Percentiles rank a stretch among this genome's conserved stretches.
phyloP scores from a whole-genome alignment of 2,797 vertebrate genomes.

The Gallinago solitaria region DNA sequence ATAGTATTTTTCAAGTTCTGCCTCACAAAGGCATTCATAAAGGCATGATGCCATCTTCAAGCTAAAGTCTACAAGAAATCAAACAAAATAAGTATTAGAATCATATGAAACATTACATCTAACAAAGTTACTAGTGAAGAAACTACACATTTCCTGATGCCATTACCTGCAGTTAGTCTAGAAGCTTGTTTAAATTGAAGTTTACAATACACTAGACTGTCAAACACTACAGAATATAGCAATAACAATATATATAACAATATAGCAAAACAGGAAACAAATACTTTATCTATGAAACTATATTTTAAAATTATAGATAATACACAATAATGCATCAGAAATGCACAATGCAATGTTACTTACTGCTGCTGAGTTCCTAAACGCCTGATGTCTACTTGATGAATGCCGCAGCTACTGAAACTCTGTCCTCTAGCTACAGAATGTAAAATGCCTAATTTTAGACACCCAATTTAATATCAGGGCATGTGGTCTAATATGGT shows the following conservation, averaged over 20 bases:
- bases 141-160: background rate
- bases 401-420: constrained; percentile 63
- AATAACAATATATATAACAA: background rate
- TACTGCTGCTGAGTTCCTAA: constrained; percentile 67
- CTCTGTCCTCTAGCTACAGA: constrained; percentile 60
- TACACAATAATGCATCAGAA: background rate
- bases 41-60: constrained; percentile 83
- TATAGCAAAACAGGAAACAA: background rate
- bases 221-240: background rate
- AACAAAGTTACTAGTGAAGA: background rate
- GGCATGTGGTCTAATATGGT: constrained; percentile 57
- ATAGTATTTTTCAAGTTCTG: constrained; percentile 86
- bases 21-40: constrained; percentile 86
- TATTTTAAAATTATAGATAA: background rate
- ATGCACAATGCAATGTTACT: constrained; percentile 47
- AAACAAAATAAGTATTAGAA: background rate
- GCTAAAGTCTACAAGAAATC: constrained; percentile 4
- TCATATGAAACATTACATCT: background rate
- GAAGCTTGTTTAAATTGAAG: background rate
- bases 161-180: background rate
- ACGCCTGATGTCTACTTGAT: constrained; percentile 30
- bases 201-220: background rate
- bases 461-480: constrained; percentile 69
- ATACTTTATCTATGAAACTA: background rate
- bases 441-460: constrained; percentile 78